Percentiles rank a stretch among this genome's conserved stretches.
phyloP scores from a whole-genome alignment of 2,888 invertebrate genomes.

The Lagria hirta region DNA sequence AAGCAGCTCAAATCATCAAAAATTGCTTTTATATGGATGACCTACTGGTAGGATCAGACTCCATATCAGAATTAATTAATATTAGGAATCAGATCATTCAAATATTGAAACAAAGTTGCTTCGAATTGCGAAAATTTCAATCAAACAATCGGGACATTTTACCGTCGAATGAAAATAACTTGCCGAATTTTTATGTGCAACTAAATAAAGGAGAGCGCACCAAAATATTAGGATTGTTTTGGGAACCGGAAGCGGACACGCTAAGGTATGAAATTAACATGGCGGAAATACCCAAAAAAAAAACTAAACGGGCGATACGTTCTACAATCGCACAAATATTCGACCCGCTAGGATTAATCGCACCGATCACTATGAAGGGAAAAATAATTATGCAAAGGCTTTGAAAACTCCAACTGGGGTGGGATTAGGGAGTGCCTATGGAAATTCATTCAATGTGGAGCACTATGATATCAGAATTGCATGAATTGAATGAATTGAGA shows the following conservation, averaged over 20 bases:
- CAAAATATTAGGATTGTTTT: constrained; percentile 8
- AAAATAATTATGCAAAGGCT: constrained; percentile 14
- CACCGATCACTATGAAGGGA: constrained; percentile 6
- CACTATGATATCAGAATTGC: neutral
- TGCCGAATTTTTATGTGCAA: neutral
- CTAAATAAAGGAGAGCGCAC: constrained; percentile 3
- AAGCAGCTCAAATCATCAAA: constrained; percentile 6
- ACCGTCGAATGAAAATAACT: neutral
- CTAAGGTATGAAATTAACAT: constrained; percentile 6
- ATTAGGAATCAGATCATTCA: constrained; percentile 7
- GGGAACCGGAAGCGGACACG: constrained; percentile 5
- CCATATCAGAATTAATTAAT: constrained; percentile 4
- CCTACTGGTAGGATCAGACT: constrained; percentile 12
- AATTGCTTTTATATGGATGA: constrained; percentile 20
- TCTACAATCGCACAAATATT: constrained; percentile 4
- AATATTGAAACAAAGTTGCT: constrained; percentile 16
- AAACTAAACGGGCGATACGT: constrained; percentile 10
- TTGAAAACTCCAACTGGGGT: constrained; percentile 7
- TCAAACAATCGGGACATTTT: constrained; percentile 7
- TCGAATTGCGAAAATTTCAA: constrained; percentile 19
- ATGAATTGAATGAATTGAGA: neutral
- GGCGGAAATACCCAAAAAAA: neutral
- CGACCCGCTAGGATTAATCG: constrained; percentile 8
- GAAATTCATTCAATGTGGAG: neutral
- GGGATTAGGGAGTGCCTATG: constrained; percentile 10